Evolutionary conservation across 1,140 invertebrate genomes (phyloP).

Genomic region (Brachionus sp.): DNA sequence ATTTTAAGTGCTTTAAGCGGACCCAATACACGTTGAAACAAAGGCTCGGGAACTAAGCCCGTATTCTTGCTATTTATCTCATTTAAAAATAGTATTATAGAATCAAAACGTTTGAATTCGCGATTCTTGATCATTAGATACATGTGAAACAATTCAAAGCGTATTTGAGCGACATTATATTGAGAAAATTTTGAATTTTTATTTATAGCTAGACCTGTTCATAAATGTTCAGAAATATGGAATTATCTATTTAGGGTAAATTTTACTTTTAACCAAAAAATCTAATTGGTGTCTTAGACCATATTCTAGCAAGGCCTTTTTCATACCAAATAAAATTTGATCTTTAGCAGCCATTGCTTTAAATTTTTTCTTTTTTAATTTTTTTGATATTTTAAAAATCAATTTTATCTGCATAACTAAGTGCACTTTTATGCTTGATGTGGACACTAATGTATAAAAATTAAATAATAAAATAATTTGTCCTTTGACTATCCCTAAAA

Average conservation of each 20-base stretch:
- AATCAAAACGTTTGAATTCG: conserved; percentile 8
- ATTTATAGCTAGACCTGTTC: background rate
- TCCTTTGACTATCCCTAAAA: too few relatives aligned
- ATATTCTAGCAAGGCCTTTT: conserved; percentile 9
- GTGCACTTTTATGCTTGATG: background rate
- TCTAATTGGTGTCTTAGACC: background rate
- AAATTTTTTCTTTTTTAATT: background rate
- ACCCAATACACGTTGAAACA: background rate
- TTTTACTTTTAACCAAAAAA: conserved; percentile 16
- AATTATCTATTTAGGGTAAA: too few relatives aligned
- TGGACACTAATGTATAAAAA: too few relatives aligned
- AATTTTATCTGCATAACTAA: background rate
- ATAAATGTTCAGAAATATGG: too few relatives aligned
- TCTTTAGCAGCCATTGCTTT: background rate
- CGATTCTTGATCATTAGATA: conserved; percentile 15
- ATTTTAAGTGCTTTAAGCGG: conserved; percentile 17
- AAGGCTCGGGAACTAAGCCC: background rate
- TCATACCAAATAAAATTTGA: background rate
- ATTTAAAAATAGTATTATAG: background rate
- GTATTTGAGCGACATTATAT: background rate
- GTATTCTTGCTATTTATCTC: background rate
- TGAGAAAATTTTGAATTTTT: background rate
- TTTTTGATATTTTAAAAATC: background rate
- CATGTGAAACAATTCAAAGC: background rate
- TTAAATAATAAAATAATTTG: too few relatives aligned